Percentiles rank a stretch among this genome's conserved stretches.
phyloP scores from a whole-genome alignment of 2,888 invertebrate species.

The Chrysina gloriosa region DNA sequence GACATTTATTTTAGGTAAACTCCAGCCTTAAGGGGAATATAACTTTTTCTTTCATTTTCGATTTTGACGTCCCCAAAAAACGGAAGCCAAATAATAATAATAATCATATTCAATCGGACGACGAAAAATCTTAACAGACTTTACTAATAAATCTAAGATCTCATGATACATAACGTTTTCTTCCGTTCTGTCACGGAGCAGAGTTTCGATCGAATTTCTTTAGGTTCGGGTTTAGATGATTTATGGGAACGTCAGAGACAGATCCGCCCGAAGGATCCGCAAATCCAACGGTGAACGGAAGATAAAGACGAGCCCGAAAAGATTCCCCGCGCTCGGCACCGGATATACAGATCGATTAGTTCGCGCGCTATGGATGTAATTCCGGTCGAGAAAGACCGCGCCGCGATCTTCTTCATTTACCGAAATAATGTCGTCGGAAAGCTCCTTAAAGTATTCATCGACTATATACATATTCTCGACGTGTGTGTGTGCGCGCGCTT shows the following conservation, averaged over 20 bases:
- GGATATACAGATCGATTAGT: slow-evolving; percentile 52
- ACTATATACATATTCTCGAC: slow-evolving; percentile 10
- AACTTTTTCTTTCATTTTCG: too few relatives aligned
- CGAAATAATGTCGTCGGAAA: slow-evolving; percentile 18
- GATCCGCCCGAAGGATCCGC: slow-evolving; percentile 51
- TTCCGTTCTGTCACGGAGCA: slow-evolving; percentile 51
- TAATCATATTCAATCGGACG: slow-evolving; percentile 34
- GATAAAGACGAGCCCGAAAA: slow-evolving; percentile 51
- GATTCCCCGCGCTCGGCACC: slow-evolving; percentile 45
- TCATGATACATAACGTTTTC: slow-evolving; percentile 53
- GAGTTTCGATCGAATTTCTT: slow-evolving; percentile 53
- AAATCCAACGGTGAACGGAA: slow-evolving; percentile 54
- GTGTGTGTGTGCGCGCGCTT: too few relatives aligned
- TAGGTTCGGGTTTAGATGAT: slow-evolving; percentile 53
- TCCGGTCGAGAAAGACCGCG: slow-evolving; percentile 41
- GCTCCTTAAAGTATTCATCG: slow-evolving; percentile 24
- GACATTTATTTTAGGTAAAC: too few relatives aligned
- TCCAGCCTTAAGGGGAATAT: too few relatives aligned
- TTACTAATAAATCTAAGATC: slow-evolving; percentile 56
- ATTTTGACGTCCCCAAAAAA: slow-evolving; percentile 1
- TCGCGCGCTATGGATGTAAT: slow-evolving; percentile 45
- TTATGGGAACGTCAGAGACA: slow-evolving; percentile 54
- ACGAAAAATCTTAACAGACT: slow-evolving; percentile 49
- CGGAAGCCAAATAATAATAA: not conserved
- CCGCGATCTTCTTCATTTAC: slow-evolving; percentile 43